A percentile compares a stretch with the other conserved stretches of the same genome.
Evolutionary conservation across 1,140 invertebrate species (phyloP).

Genomic region (Drosophila auraria): DNA sequence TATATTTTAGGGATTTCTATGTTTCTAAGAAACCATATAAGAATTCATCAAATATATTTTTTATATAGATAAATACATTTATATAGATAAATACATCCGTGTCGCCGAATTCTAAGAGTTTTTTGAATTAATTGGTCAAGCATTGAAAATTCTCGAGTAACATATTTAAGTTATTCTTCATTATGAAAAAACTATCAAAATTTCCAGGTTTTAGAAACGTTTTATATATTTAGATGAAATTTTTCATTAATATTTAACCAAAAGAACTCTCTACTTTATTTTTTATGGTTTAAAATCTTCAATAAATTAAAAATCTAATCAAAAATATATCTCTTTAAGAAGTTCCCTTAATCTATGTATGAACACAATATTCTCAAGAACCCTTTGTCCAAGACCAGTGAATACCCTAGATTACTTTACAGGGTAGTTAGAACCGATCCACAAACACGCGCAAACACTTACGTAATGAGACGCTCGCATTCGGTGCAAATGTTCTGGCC

Average conservation of each 20-base stretch:
- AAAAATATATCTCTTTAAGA: neutral
- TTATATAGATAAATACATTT: too few species aligned
- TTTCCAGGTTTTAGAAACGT: neutral
- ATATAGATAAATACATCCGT: neutral
- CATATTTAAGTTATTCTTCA: too few species aligned
- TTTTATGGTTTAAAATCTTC: neutral
- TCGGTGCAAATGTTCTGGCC: slow-evolving; percentile 96
- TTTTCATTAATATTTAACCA: neutral
- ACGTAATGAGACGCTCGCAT: slow-evolving; percentile 97
- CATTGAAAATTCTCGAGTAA: neutral
- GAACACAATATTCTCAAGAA: neutral
- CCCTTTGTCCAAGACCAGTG: neutral
- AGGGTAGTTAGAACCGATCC: neutral
- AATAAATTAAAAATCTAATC: neutral
- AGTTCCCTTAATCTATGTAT: neutral
- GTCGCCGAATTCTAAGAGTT: neutral
- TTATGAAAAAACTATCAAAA: too few species aligned
- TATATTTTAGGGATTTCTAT: too few species aligned
- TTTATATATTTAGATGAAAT: neutral
- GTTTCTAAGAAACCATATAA: neutral
- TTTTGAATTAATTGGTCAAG: neutral
- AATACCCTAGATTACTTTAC: slow-evolving; percentile 7
- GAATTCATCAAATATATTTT: neutral
- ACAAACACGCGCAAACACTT: slow-evolving; percentile 86
- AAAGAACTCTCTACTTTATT: neutral